Base-by-base conservation (phyloP, 1,140 invertebrate genomes). In the Mycetomoellerius zeteki region DNA sequence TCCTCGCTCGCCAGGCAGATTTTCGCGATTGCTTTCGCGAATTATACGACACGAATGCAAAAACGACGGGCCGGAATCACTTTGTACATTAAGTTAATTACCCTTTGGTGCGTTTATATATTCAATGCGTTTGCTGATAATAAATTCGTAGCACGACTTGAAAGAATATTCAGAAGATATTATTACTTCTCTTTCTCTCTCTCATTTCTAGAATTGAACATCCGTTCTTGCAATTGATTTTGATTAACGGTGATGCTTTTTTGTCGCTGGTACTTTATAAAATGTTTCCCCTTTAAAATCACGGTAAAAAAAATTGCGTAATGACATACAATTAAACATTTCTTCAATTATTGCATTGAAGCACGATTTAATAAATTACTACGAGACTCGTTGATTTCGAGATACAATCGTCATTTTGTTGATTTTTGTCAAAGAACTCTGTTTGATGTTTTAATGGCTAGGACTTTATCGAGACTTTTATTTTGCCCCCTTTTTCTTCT, bases 1-100 rank as follows among this genome's bases (percentile, higher is more conserved):
- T 75, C 54, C 80, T 58, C 80, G 80, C 80, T 84, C 80, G 80
- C 69, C 69, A 47, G 52, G 24, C 69, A 73, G 80, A 84, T 84
- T 84, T 84, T 84, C 80, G 80, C 80, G 80, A 84, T 84, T 84
- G 69, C 80, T 47, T 75, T 84, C 80, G 80, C 80, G 54, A 84
- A 84, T 84, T 84, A 84, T 75, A 75, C 67, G 80, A 84, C 80
- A 73, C 43, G 37, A 84, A 50, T 24, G 80, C 80, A 75, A 84
- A 84, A 84, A 84, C 80, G 69, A 84, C 80, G 69, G 54, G 24
- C 80, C 67, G 54, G 80, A 84, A 84, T 84, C 69, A 84, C 80
- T 84, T 84, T 84, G 80, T 84, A 50, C 80, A 75, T 84, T 82
- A 82, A 47, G 67, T 82, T 82, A 58, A 82, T 82, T 84, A 84